These are phyloP conservation scores for Odontamblyopus lacepedii DNA, from an alignment of 2,797 vertebrate genomes.

Conservation along the genomic window DNA sequence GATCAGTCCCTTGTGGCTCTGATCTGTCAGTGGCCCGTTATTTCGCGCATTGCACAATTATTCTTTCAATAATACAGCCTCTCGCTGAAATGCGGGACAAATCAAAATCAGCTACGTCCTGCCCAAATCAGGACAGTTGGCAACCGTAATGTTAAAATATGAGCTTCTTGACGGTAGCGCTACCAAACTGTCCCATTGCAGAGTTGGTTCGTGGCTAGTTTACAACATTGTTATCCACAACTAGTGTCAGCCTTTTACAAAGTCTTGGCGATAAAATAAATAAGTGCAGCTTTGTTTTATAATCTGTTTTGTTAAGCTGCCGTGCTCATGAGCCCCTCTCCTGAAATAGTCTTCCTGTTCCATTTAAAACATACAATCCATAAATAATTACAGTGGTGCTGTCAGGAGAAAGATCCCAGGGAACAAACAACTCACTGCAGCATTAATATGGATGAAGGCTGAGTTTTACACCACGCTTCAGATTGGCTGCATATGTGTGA, in stretches of 20 bases:
- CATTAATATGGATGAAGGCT: constrained; percentile 44
- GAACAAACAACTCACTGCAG: constrained; percentile 39
- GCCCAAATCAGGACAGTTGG: too few relatives aligned
- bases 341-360: constrained; percentile 66
- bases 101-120: too few relatives aligned
- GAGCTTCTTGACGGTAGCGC: too few relatives aligned
- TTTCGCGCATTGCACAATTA: too few relatives aligned
- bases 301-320: constrained; percentile 61
- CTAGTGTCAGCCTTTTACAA: background rate
- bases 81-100: too few relatives aligned
- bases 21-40: too few relatives aligned
- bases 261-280: constrained; percentile 58
- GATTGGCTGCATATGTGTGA: background rate
- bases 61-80: too few relatives aligned
- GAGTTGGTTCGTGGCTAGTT: background rate
- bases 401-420: constrained; percentile 48
- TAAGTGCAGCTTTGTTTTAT: constrained; percentile 44
- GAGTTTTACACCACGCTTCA: constrained; percentile 5
- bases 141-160: too few relatives aligned
- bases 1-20: too few relatives aligned
- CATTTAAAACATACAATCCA: constrained; percentile 52
- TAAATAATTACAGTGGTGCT: constrained; percentile 61
- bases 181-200: background rate
- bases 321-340: constrained; percentile 41
- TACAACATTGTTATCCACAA: too few relatives aligned